Evolutionary conservation across 23 tunicate species (phyloP).

Genomic region (Oikopleura vanhoeffeni): DNA sequence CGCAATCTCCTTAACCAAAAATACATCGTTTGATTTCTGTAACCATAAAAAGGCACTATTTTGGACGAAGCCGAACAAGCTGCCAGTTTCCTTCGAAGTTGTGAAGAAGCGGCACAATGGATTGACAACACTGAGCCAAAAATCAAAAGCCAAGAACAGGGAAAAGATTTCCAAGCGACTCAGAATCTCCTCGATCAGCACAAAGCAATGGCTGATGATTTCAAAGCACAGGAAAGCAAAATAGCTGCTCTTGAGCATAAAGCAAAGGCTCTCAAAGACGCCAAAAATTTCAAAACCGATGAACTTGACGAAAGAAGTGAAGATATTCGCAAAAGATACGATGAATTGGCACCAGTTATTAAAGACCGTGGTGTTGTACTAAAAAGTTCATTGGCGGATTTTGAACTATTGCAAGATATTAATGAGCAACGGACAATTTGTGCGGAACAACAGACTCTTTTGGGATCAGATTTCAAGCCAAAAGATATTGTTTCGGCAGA

Average conservation of each 20-base stretch:
- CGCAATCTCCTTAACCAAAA: too few species aligned
- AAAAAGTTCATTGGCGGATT: not conserved
- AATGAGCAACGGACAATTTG: not conserved
- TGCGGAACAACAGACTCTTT: not conserved
- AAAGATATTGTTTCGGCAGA: constrained; percentile 9
- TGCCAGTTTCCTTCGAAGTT: not conserved
- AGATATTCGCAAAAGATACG: not conserved
- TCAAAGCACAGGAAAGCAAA: not conserved
- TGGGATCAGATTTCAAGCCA: constrained; percentile 9
- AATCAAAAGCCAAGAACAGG: not conserved
- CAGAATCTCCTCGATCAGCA: not conserved
- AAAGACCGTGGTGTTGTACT: not conserved
- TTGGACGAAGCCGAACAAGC: constrained; percentile 8
- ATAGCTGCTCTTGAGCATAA: not conserved
- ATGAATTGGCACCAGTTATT: not conserved
- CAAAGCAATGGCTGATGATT: constrained; percentile 9
- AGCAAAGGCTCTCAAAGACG: not conserved
- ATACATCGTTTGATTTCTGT: too few species aligned
- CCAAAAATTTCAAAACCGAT: not conserved
- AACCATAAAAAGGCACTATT: too few species aligned
- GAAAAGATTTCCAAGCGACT: not conserved
- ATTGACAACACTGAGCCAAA: constrained; percentile 1
- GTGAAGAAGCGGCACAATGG: not conserved
- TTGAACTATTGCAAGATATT: not conserved
- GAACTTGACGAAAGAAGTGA: not conserved